Evolutionary conservation across 92 coral and sea anemone genomes (phyloP).

Genomic region (Pocillopora grandis): DNA sequence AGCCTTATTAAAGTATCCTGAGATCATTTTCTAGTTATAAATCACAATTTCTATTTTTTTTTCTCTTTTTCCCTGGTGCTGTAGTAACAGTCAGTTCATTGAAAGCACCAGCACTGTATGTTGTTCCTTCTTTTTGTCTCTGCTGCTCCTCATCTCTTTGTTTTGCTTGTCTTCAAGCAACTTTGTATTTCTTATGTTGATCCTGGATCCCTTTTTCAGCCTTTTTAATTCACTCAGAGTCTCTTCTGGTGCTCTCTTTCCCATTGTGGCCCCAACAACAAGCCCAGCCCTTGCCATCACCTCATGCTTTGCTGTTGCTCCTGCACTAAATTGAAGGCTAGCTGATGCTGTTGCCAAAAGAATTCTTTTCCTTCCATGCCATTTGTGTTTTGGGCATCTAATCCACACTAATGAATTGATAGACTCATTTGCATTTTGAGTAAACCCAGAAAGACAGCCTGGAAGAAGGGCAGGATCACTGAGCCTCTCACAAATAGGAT

Average conservation of each 20-base stretch:
- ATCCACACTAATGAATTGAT: no score
- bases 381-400: no score
- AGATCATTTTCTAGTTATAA: constrained; percentile 26
- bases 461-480: no score
- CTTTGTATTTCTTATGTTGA: neutral
- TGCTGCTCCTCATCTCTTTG: constrained; percentile 44
- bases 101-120: constrained; percentile 36
- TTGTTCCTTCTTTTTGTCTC: constrained; percentile 27
- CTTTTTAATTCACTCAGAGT: no score
- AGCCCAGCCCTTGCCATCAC: constrained; percentile 38
- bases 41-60: constrained; percentile 11
- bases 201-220: neutral
- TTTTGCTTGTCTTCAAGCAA: constrained; percentile 32
- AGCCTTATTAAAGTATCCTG: neutral
- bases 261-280: no score
- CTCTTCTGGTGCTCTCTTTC: no score
- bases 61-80: constrained; percentile 14
- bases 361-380: no score
- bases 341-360: neutral
- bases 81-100: neutral
- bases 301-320: constrained; percentile 37
- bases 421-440: no score
- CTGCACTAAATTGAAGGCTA: constrained; percentile 33
- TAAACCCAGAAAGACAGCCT: no score
- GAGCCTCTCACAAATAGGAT: no score